Conservation (phyloP, 2,113 vertebrate species). For the Solea senegalensis region DNA sequence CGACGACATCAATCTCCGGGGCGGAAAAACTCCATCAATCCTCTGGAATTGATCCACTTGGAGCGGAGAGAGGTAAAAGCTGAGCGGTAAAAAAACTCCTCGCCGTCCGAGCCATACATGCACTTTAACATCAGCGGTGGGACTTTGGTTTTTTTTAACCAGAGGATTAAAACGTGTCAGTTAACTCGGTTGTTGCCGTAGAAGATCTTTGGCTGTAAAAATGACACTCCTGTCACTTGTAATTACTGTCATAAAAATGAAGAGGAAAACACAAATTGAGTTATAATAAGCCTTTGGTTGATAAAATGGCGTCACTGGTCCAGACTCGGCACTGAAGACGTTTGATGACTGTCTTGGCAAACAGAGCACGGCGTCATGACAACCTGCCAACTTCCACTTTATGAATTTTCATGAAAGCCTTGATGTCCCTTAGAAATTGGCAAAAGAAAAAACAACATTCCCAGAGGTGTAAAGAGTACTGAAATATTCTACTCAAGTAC, state of each 20-base stretch:
- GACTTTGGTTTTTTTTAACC: constrained; percentile 3
- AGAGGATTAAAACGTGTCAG: constrained; percentile 14
- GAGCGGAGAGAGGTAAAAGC: constrained; percentile 15
- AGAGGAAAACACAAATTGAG: too few species aligned
- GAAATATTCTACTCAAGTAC: too few species aligned
- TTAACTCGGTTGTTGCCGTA: not conserved
- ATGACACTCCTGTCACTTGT: not conserved
- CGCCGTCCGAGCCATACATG: constrained; percentile 26
- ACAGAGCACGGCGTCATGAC: constrained; percentile 54
- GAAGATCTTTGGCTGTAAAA: not conserved
- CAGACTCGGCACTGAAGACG: constrained; percentile 16
- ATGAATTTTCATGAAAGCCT: constrained; percentile 61
- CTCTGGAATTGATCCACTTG: constrained; percentile 61
- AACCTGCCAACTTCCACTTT: constrained; percentile 55
- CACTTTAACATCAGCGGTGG: constrained; percentile 30
- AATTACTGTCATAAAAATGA: not conserved
- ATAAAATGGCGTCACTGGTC: not conserved
- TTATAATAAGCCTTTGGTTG: too few species aligned
- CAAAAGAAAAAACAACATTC: constrained; percentile 1
- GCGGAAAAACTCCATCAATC: constrained; percentile 53
- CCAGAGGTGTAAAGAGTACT: too few species aligned
- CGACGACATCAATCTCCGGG: constrained; percentile 44
- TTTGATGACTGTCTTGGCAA: constrained; percentile 61
- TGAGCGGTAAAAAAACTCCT: constrained; percentile 42
- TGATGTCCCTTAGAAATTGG: constrained; percentile 38